These are phyloP conservation scores for Pseudorhiza aurosa DNA, from an alignment of 30 jellyfish, hydroid and myxozoan species.

Conservation along the genomic window DNA sequence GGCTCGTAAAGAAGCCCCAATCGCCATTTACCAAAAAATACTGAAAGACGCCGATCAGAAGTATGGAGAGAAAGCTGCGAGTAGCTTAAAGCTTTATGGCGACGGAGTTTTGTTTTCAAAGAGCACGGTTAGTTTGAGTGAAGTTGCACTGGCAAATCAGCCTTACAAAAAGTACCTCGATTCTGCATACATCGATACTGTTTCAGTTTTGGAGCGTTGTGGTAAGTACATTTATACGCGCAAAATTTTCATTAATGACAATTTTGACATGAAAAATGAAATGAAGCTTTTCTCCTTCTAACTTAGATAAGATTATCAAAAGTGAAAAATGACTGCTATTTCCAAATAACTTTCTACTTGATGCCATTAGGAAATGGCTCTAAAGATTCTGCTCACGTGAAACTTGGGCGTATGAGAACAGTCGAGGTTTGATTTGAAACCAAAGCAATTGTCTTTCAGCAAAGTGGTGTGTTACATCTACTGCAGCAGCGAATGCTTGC, in stretches of 20 bases:
- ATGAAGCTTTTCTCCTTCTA: no score
- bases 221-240: constrained; percentile 16
- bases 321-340: no score
- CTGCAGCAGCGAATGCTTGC: background rate
- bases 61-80: constrained; percentile 1
- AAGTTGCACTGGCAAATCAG: constrained; percentile 13
- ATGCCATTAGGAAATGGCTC: no score
- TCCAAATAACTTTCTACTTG: no score
- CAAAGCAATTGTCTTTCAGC: no score
- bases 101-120: constrained; percentile 41
- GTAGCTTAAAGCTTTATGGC: constrained; percentile 1
- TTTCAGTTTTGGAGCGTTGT: constrained; percentile 22
- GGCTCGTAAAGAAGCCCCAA: constrained; percentile 35
- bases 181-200: constrained; percentile 11
- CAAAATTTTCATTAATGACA: no score
- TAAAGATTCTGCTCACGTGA: no score
- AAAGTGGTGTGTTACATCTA: constrained; percentile 14
- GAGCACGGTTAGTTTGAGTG: constrained; percentile 7
- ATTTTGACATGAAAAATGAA: no score
- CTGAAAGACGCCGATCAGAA: constrained; percentile 9
- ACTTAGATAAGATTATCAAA: no score
- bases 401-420: no score
- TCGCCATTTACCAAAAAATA: background rate
- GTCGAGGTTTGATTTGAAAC: no score
- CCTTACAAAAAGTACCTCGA: constrained; percentile 44